Percentiles rank a stretch among this genome's conserved stretches.
These are phyloP conservation scores for Oncorhynchus gorbuscha DNA, from an alignment of 2,113 vertebrate species.

Conservation along the genomic window DNA sequence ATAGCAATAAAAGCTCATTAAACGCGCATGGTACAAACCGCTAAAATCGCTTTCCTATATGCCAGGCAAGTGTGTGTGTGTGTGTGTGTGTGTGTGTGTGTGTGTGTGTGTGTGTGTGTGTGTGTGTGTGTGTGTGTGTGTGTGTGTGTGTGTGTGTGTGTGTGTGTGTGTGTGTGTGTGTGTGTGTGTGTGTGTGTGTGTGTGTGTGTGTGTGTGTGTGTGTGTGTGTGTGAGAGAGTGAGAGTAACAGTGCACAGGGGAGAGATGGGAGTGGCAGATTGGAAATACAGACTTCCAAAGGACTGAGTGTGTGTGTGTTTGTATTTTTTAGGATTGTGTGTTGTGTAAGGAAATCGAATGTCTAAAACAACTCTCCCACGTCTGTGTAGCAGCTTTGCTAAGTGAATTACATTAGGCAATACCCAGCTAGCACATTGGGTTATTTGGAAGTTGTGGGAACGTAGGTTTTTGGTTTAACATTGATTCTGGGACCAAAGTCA, in stretches of 20 bases:
- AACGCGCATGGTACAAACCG: background rate
- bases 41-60: conserved; percentile 30
- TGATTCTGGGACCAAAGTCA: too few relatives aligned
- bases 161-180: background rate
- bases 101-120: background rate
- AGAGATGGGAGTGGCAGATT: background rate
- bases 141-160: background rate
- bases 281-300: background rate
- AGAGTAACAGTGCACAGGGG: conserved; percentile 1
- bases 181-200: background rate
- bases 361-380: conserved; percentile 2
- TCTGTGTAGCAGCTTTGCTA: background rate
- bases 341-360: background rate
- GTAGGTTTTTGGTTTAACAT: too few relatives aligned
- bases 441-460: too few relatives aligned
- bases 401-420: conserved; percentile 9
- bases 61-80: background rate
- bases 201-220: background rate
- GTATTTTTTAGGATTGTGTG: background rate
- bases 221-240: background rate
- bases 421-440: background rate
- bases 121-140: background rate
- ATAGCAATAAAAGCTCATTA: conserved; percentile 34
- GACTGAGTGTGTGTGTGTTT: background rate
- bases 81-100: background rate